Evolutionary conservation across 2,888 invertebrate genomes (phyloP), one percentile per base, ranked within the genome.

Genomic region (Drosophila paramelanica): DNA sequence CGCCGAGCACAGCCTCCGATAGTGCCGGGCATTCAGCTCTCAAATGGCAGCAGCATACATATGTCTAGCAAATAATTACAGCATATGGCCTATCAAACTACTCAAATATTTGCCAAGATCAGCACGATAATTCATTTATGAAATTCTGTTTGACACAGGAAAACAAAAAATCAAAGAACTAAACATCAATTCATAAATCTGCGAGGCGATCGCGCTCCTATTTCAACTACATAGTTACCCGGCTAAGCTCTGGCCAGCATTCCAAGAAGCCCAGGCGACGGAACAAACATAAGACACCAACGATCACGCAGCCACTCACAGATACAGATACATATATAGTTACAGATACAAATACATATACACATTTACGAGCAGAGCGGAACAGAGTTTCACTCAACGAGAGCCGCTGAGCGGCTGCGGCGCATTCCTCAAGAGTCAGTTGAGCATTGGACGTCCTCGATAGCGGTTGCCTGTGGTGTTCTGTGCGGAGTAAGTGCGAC

Each of bases 361-460:
- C 42, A 33, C 52, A 14, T 23, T 23, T 27, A 31, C 8, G 39
- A 13, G 38, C 25, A 17, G 27, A 31, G 14, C 53, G 36, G 42
- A 27, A 47, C 46, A 69, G 88, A 88, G 89, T 89, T 85, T 73
- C 78, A 88, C 81, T 81, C 83, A 75, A 68, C 53, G 77, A 76
- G 74, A 73, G 70, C 43, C 41, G 78, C 57, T 64, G 74, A 70
- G 76, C 72, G 41, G 62, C 67, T 68, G 67, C 31, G 58, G 43
- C 70, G 70, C 74, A 85, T 81, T 85, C 82, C 73, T 60, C 65
- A 77, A 76, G 74, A 81, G 73, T 90, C 83, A 91, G 91, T 91
- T 89, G 91, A 90, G 89, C 80, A 82, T 89, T 89, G 91, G 86
- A 90, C 90, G 90, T 91, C 91, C 89, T 90, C 90, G 83, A 83